A percentile compares a stretch with the other conserved stretches of the same genome.
These are phyloP conservation scores for Zhengitettix transpicula DNA, from an alignment of 2,888 invertebrate species.

Conservation along the genomic window DNA sequence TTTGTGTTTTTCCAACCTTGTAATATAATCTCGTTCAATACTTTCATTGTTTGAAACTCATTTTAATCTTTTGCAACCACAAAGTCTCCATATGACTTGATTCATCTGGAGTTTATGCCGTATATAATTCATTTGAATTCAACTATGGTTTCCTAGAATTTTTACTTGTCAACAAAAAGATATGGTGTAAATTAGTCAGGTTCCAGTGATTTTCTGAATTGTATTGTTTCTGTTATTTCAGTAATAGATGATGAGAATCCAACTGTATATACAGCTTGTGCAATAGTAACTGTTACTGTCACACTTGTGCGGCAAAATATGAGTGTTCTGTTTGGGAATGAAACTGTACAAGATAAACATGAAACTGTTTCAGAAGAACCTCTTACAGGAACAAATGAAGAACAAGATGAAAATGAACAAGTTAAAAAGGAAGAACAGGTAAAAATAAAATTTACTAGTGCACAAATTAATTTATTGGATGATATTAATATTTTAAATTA, in stretches of 20 bases:
- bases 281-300: constrained; percentile 94
- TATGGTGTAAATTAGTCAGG: not conserved
- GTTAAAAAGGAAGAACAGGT: constrained; percentile 6
- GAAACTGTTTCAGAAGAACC: constrained; percentile 14
- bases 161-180: not conserved
- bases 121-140: too few species aligned
- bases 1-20: too few species aligned
- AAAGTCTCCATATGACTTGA: too few species aligned
- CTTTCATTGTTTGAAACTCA: too few species aligned
- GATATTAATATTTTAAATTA: too few species aligned
- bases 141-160: not conserved
- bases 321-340: constrained; percentile 67
- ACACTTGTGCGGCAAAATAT: constrained; percentile 66
- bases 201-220: not conserved
- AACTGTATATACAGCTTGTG: constrained; percentile 89
- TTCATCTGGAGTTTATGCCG: too few species aligned
- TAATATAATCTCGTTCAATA: too few species aligned
- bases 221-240: constrained; percentile 21
- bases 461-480: too few species aligned
- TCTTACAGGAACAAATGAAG: constrained; percentile 15
- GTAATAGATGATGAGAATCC: constrained; percentile 97
- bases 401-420: constrained; percentile 4
- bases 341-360: constrained; percentile 48
- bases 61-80: too few species aligned
- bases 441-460: too few species aligned